Base-by-base conservation (phyloP, 2,113 vertebrate genomes). In the Coptodon bakossiorum region DNA sequence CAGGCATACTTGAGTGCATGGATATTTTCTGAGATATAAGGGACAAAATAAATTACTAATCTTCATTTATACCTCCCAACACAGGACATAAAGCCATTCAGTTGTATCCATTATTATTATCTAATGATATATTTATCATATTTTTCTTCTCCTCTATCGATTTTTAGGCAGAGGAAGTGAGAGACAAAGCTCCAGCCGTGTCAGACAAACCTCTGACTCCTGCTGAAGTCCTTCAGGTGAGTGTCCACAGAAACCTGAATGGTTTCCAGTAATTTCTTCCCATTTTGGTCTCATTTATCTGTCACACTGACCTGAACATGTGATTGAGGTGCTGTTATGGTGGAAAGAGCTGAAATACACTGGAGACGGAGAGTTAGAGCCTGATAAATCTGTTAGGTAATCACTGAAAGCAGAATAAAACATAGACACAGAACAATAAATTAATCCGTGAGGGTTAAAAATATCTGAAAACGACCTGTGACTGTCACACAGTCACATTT, bases 171-270 rank as follows among this genome's bases (percentile, higher is more conserved):
- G 95, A 96, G 82, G 95, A 95, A 88, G 31, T 96, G 16, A 92
- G 92, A 86, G 95, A 95, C 85, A 92, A 87, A 29, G 90, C 95
- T 50, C 92, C 93, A 14, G 14, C 88, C 1, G 17, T 94, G 40
- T 88, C 93, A 1, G 94, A 96, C 86, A 96, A 95, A 90, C 91
- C 94, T 66, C 86, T 95, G 79, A 94, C 93, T 66, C 88, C 95
- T 54, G 95, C 95, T 53, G 92, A 95, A 90, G 94, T 96, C 50
- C 94, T 95, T 61, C 95, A 96, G 93, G 95, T 96, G 73, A 94
- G 92, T 40, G 16, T 52, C 68, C 53, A 89, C 84, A 76, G 31
- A 84, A 86, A 86, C 66, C 85, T 73, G 80, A 9, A 2, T 59
- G 76, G 40, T 43, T 92, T 92, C 89, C 76, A 82, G 9, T 92